Conservation (phyloP, 2,797 vertebrate species). For the Lerista edwardsae region DNA sequence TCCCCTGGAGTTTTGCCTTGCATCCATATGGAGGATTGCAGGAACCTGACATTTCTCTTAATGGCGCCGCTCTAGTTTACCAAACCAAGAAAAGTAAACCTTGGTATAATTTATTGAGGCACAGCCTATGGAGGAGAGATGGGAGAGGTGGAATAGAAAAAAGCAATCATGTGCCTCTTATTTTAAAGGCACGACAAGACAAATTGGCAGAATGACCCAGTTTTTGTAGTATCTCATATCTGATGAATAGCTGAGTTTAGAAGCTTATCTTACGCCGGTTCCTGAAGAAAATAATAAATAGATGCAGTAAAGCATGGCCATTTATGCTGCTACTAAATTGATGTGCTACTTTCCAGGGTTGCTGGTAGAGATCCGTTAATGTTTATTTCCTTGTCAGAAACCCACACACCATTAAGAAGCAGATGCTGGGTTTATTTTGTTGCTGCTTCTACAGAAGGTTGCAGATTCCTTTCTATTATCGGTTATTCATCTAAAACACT, state of each 20-base stretch:
- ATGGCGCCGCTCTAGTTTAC: not conserved
- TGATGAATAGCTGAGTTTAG: slow-evolving; percentile 51
- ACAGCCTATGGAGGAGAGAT: not conserved
- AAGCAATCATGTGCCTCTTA: not conserved
- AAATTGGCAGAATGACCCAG: slow-evolving; percentile 30
- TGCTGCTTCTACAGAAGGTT: slow-evolving; percentile 28
- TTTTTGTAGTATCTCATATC: slow-evolving; percentile 31
- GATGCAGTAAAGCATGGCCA: slow-evolving; percentile 39
- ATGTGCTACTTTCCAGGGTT: slow-evolving; percentile 62
- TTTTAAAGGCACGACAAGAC: slow-evolving; percentile 37
- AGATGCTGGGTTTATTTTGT: slow-evolving; percentile 46
- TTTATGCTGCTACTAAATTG: slow-evolving; percentile 62
- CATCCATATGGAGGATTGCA: not conserved
- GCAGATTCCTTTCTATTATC: slow-evolving; percentile 49
- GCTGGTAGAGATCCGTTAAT: slow-evolving; percentile 65
- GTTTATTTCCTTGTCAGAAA: slow-evolving; percentile 70
- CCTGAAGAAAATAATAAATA: slow-evolving; percentile 55
- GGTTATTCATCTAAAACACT: slow-evolving; percentile 48
- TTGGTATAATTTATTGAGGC: not conserved
- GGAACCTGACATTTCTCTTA: not conserved
- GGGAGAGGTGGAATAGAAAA: not conserved
- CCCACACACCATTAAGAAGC: slow-evolving; percentile 65
- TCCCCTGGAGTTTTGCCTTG: not conserved
- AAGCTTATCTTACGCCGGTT: slow-evolving; percentile 57
- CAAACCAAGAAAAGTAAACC: slow-evolving; percentile 16